Evolutionary conservation across 2,113 vertebrate species (phyloP), one percentile per base, ranked within the genome.

Genomic region (Baryphthengus martii): DNA sequence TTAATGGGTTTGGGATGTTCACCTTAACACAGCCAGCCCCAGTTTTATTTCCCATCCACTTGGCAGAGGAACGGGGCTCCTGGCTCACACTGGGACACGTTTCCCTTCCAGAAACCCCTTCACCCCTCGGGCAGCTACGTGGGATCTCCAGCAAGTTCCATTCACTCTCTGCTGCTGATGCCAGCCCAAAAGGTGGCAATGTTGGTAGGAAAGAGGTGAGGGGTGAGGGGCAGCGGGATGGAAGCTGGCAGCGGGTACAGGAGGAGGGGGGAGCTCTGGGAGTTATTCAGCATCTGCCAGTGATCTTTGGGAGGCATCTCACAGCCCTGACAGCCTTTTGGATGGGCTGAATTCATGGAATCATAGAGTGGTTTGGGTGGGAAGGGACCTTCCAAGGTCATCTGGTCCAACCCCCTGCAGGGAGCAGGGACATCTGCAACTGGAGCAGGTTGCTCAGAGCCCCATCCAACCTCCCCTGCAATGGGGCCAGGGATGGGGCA

Each of bases 191-290:
- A 13, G 29, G 67, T 29, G 50, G 39, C 21, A 45, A n/a, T 29
- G 16, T 42, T 39, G 29, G 53, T n/a, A 17, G 0, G 16, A 8
- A 14, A 13, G 73, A 19, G 24, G n/a, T 8, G 49, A 11, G 2
- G 37, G 59, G 39, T 28, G 39, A 63, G 50, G 24, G 39, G 50
- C 52, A 12, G 3, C 5, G 0, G 72, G 50, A 23, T 23, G 45
- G n/a, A 17, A 44, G 9, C 24, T 0, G 2, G 44, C 62, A 29
- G 26, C 0, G 21, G 40, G 42, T 4, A 35, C 13, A 4, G 2
- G 5, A 25, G 20, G n/a, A 19, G 6, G 6, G 53, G 67, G 33
- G 29, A 59, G 52, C 11, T 5, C 59, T 8, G 67, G 59, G 25
- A 3, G 9, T 13, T 24, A 7, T 45, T 21, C 12, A 9, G 56